Conservation (phyloP, 2,888 invertebrate species). For the Meganola albula region DNA sequence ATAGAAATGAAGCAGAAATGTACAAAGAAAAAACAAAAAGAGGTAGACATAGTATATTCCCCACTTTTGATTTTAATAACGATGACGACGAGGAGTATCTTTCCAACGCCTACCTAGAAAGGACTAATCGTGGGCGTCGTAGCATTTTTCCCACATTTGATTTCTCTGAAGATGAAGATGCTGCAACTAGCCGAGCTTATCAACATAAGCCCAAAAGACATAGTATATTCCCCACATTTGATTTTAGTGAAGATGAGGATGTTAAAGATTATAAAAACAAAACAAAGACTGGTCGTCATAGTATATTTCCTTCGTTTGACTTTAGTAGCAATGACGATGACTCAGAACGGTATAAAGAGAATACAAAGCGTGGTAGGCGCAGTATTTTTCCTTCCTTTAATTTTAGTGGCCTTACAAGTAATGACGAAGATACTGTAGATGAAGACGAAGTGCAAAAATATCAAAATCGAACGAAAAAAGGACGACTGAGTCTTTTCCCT, state of each 20-base stretch:
- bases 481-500: conserved; percentile 61
- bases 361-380: conserved; percentile 54
- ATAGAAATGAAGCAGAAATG: conserved; percentile 45
- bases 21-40: conserved; percentile 62
- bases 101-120: conserved; percentile 47
- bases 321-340: conserved; percentile 61
- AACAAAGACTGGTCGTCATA: conserved; percentile 55
- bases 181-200: conserved; percentile 40
- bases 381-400: conserved; percentile 67
- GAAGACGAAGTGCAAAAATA: conserved; percentile 64
- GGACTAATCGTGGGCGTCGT: conserved; percentile 49
- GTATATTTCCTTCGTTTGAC: conserved; percentile 65
- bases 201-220: conserved; percentile 55
- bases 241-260: conserved; percentile 55
- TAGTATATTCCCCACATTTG: conserved; percentile 62
- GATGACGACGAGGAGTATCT: conserved; percentile 47
- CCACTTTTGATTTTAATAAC: conserved; percentile 57
- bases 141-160: conserved; percentile 65
- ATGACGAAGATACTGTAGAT: conserved; percentile 58
- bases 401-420: conserved; percentile 49
- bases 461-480: conserved; percentile 61
- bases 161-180: conserved; percentile 64
- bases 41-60: conserved; percentile 59
- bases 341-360: conserved; percentile 56
- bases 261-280: conserved; percentile 54